Evolutionary conservation across 2,888 invertebrate species (phyloP).

Genomic region (Prionchulus punctatus): DNA sequence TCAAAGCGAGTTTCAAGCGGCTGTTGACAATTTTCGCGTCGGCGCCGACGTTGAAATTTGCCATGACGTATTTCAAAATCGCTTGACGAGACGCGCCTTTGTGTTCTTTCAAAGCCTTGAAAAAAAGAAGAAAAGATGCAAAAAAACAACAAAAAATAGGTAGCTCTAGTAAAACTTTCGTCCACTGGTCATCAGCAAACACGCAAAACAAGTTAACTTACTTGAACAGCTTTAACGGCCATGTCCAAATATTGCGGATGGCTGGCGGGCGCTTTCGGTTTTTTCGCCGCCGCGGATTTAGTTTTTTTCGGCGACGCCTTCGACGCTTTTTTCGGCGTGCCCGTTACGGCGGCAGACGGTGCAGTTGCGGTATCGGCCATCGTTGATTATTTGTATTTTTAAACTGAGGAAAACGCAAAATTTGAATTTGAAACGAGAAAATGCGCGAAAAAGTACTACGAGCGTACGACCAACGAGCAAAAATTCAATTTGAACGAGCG

Average conservation of each 20-base stretch:
- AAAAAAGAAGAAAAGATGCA: not conserved
- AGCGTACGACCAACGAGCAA: too few species aligned
- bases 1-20: slow-evolving; percentile 31
- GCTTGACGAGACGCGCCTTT: slow-evolving; percentile 37
- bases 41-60: slow-evolving; percentile 33
- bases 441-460: not conserved
- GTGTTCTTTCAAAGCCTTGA: slow-evolving; percentile 30
- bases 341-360: not conserved
- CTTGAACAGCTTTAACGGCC: slow-evolving; percentile 1
- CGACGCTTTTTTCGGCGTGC: not conserved
- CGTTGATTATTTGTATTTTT: too few species aligned
- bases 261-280: not conserved
- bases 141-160: too few species aligned
- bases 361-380: not conserved
- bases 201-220: too few species aligned
- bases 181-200: too few species aligned
- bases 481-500: not conserved
- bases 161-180: too few species aligned
- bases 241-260: slow-evolving; percentile 1
- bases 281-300: not conserved
- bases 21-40: slow-evolving; percentile 26
- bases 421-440: not conserved
- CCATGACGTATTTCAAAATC: slow-evolving; percentile 34
- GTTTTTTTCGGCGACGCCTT: not conserved
- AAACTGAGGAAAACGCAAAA: not conserved